Evolutionary conservation across 2,113 vertebrate genomes (phyloP).

Genomic region (Sebastes schlegelii): DNA sequence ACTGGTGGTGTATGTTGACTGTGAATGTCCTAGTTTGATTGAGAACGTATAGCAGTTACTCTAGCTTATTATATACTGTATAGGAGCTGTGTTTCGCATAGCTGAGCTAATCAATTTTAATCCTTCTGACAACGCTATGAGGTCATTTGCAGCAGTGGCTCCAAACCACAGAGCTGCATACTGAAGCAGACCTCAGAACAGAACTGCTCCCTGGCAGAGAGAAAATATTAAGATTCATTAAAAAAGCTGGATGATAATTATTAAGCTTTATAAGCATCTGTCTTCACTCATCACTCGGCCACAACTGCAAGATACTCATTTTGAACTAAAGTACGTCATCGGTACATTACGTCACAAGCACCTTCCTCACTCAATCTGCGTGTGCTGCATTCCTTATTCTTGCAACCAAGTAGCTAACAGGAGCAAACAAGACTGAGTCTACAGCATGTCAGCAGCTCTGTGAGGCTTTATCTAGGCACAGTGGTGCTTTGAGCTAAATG

Average conservation of each 20-base stretch:
- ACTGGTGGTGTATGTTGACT: constrained; percentile 21
- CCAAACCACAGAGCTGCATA: constrained; percentile 7
- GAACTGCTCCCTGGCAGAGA: constrained; percentile 7
- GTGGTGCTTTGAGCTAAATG: background rate
- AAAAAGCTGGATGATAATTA: background rate
- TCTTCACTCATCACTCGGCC: background rate
- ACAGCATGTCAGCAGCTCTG: background rate
- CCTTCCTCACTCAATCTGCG: background rate
- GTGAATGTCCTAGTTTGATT: constrained; percentile 36
- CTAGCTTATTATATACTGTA: constrained; percentile 49
- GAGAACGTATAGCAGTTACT: constrained; percentile 37
- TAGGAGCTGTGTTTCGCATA: constrained; percentile 56
- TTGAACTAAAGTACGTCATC: background rate
- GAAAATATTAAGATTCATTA: constrained; percentile 1
- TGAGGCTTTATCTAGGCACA: background rate
- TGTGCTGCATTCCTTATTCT: background rate
- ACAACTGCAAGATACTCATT: background rate
- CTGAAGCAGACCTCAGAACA: constrained; percentile 5
- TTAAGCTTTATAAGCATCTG: background rate
- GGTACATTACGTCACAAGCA: background rate
- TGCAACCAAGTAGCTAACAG: background rate
- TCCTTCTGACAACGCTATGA: constrained; percentile 63
- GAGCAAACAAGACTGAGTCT: background rate
- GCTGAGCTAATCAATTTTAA: constrained; percentile 75
- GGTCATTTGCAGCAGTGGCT: constrained; percentile 51